These are phyloP conservation scores for Andrena haemorrhoa DNA, from an alignment of 2,888 invertebrate species.

Conservation along the genomic window DNA sequence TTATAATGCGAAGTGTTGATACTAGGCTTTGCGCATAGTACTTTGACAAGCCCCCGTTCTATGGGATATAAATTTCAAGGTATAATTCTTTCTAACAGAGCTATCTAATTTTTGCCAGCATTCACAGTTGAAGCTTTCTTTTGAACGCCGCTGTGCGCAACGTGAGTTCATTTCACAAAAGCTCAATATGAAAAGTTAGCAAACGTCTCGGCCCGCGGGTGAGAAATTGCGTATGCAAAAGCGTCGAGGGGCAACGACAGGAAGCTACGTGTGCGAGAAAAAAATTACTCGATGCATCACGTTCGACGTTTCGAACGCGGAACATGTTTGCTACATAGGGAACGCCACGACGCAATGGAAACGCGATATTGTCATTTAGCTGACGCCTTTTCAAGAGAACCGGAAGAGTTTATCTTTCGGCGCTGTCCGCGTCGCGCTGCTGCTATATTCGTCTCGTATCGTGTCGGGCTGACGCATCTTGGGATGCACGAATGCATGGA, in stretches of 20 bases:
- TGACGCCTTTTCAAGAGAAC: slow-evolving; percentile 47
- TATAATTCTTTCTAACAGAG: too few relatives aligned
- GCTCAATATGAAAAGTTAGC: too few relatives aligned
- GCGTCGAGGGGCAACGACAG: background rate
- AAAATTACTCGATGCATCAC: background rate
- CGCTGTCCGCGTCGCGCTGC: background rate
- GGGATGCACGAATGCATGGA: background rate
- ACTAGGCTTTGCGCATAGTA: too few relatives aligned
- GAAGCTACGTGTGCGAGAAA: background rate
- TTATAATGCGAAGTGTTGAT: too few relatives aligned
- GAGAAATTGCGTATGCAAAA: slow-evolving; percentile 3
- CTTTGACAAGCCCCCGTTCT: too few relatives aligned
- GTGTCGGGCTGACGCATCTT: background rate
- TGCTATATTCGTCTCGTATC: slow-evolving; percentile 7
- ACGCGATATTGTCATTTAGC: slow-evolving; percentile 40
- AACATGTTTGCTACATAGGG: slow-evolving; percentile 8
- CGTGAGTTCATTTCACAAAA: too few relatives aligned
- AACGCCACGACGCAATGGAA: background rate
- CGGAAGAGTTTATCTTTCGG: slow-evolving; percentile 54
- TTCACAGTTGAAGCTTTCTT: too few relatives aligned
- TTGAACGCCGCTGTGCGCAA: too few relatives aligned
- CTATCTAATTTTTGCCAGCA: too few relatives aligned
- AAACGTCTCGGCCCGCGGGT: background rate
- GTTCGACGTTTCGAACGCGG: slow-evolving; percentile 9
- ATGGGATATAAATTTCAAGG: too few relatives aligned